Percentiles rank a stretch among this genome's conserved stretches.
Conservation (phyloP, 2,888 invertebrate species). For the Polydesmus complanatus region DNA sequence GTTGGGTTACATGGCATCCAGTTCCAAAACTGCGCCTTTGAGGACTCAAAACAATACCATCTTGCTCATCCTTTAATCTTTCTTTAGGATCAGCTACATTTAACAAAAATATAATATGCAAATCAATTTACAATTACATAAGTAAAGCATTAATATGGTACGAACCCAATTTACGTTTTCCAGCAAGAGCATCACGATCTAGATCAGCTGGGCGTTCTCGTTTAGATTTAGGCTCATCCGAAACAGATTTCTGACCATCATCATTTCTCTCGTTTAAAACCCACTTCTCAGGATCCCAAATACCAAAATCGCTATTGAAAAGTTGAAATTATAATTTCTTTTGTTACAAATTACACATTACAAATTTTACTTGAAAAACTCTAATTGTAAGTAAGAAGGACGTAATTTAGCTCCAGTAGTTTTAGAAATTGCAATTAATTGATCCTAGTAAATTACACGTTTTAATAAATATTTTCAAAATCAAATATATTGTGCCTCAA, state of each 20-base stretch:
- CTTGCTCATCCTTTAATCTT: slow-evolving; percentile 64
- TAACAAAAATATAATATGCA: not conserved
- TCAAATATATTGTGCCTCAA: no score
- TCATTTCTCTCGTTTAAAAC: slow-evolving; percentile 23
- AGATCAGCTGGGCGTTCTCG: slow-evolving; percentile 25
- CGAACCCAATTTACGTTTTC: slow-evolving; percentile 28
- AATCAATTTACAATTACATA: not conserved
- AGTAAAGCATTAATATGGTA: no score
- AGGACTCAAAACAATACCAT: slow-evolving; percentile 70
- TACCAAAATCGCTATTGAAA: slow-evolving; percentile 25
- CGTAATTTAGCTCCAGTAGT: slow-evolving; percentile 53
- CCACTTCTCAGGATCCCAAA: slow-evolving; percentile 43
- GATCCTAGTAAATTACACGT: slow-evolving; percentile 45
- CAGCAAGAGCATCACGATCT: slow-evolving; percentile 23
- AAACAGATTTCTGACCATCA: slow-evolving; percentile 23
- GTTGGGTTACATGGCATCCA: slow-evolving; percentile 61
- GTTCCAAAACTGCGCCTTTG: slow-evolving; percentile 74
- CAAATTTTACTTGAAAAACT: slow-evolving; percentile 39
- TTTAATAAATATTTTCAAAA: not conserved
- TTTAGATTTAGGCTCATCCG: slow-evolving; percentile 21
- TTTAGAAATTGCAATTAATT: slow-evolving; percentile 55
- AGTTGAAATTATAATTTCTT: not conserved
- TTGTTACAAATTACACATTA: slow-evolving; percentile 6
- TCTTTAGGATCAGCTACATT: slow-evolving; percentile 36
- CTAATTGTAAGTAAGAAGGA: slow-evolving; percentile 51